Conservation (phyloP, 2,113 vertebrate genomes). For the Aepyceros melampus region DNA sequence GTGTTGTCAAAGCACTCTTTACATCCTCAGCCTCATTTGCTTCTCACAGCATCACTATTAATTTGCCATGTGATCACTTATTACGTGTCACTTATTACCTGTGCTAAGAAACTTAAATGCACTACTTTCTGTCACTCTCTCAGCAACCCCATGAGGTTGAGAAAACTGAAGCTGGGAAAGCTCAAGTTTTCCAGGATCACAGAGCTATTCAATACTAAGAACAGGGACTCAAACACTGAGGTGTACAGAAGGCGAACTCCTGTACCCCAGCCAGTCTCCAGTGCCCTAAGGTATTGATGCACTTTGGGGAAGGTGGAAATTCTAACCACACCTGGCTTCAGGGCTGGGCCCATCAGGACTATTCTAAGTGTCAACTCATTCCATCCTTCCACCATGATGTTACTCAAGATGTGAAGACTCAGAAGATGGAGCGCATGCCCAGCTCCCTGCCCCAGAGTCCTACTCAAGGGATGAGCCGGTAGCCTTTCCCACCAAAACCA, state of each 20-base stretch:
- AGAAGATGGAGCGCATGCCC: conserved; percentile 86
- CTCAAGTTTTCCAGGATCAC: background rate
- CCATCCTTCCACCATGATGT: conserved; percentile 75
- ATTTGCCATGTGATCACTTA: background rate
- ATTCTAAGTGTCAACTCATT: background rate
- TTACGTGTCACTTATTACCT: background rate
- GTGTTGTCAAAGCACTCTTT: background rate
- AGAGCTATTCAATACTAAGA: background rate
- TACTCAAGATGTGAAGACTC: conserved; percentile 87
- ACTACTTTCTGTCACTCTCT: background rate
- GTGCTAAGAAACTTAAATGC: background rate
- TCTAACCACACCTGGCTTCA: conserved; percentile 2
- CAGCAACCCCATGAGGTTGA: background rate
- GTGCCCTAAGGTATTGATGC: no score
- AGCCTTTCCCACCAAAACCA: background rate
- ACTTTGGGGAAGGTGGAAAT: background rate
- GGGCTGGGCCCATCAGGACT: background rate
- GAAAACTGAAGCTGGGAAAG: background rate
- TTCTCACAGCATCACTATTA: background rate
- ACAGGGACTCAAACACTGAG: background rate
- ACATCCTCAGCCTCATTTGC: background rate
- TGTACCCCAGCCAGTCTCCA: background rate
- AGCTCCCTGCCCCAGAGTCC: conserved; percentile 83
- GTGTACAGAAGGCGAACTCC: background rate
- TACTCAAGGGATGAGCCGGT: conserved; percentile 79